Percentiles rank a stretch among this genome's conserved stretches.
Evolutionary conservation across 2,888 invertebrate species (phyloP).

Genomic region (Cartodere bifasciata): DNA sequence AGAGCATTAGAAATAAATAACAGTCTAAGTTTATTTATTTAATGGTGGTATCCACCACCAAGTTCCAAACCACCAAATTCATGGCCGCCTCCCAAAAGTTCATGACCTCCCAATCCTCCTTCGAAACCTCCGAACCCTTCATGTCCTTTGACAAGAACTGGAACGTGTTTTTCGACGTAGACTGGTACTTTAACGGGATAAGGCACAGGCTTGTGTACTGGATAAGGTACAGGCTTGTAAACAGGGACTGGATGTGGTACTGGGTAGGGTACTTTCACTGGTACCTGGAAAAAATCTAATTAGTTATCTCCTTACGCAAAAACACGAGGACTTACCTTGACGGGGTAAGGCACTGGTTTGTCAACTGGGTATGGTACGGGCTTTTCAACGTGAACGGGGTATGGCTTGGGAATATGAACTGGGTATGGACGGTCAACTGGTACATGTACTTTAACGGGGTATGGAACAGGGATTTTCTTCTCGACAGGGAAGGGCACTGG

Average conservation of each 20-base stretch:
- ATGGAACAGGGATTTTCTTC: slow-evolving; percentile 37
- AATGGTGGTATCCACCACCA: slow-evolving; percentile 16
- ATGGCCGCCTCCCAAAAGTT: slow-evolving; percentile 14
- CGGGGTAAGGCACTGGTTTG: slow-evolving; percentile 40
- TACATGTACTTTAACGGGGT: slow-evolving; percentile 32
- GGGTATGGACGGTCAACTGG: slow-evolving; percentile 38
- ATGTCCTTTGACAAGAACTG: slow-evolving; percentile 26
- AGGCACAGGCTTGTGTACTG: slow-evolving; percentile 32
- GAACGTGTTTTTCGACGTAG: slow-evolving; percentile 41
- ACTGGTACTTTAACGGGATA: slow-evolving; percentile 33
- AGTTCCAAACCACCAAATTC: slow-evolving; percentile 11
- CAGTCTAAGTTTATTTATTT: slow-evolving; percentile 19
- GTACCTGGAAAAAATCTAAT: slow-evolving; percentile 8
- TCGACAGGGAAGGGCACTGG: slow-evolving; percentile 42
- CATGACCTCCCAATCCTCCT: slow-evolving; percentile 13
- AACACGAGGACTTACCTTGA: too few relatives aligned
- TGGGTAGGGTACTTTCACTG: slow-evolving; percentile 25
- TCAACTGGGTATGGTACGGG: slow-evolving; percentile 42
- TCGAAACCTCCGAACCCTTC: slow-evolving; percentile 18
- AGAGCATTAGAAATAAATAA: slow-evolving; percentile 10
- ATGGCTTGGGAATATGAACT: slow-evolving; percentile 23
- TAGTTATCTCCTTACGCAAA: too few relatives aligned
- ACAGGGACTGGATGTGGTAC: slow-evolving; percentile 26
- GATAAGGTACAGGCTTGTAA: slow-evolving; percentile 26
- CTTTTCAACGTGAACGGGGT: slow-evolving; percentile 36